Conservation (phyloP, 2,797 vertebrate species). For the Acanthopagrus latus region DNA sequence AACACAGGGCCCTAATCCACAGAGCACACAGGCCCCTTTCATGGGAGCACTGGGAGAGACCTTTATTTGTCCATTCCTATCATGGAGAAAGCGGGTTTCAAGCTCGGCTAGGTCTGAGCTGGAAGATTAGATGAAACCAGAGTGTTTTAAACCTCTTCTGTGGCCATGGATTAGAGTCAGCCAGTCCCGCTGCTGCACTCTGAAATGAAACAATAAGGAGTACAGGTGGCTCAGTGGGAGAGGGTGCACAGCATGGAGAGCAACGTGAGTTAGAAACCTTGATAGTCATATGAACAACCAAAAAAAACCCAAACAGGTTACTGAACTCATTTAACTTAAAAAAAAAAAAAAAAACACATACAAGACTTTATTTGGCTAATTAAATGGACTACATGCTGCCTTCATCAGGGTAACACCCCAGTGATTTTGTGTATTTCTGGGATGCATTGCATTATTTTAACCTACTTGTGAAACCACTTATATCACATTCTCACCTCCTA, state of each 20-base stretch:
- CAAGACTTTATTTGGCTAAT: not conserved
- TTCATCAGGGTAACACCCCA: not conserved
- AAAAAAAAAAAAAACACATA: not conserved
- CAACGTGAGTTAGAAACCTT: constrained; percentile 22
- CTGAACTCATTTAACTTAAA: not conserved
- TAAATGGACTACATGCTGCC: not conserved
- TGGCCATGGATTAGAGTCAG: constrained; percentile 93
- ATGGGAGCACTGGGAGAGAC: constrained; percentile 88
- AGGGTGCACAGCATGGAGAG: constrained; percentile 32
- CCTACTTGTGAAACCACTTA: not conserved
- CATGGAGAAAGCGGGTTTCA: constrained; percentile 89
- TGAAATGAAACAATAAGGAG: constrained; percentile 86
- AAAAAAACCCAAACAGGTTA: not conserved
- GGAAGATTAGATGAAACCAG: constrained; percentile 98
- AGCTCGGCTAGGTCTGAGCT: constrained; percentile 90
- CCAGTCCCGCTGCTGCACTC: constrained; percentile 79
- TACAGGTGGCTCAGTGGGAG: constrained; percentile 69
- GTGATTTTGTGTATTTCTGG: not conserved
- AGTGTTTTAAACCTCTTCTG: constrained; percentile 96
- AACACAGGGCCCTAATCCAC: constrained; percentile 88
- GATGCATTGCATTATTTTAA: not conserved
- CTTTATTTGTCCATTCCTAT: constrained; percentile 93
- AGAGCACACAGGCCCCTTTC: constrained; percentile 92
- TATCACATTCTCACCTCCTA: constrained; percentile 8
- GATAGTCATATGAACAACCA: constrained; percentile 18